Evolutionary conservation across 1,140 invertebrate genomes (phyloP).

Genomic region (Anastatus disparis): DNA sequence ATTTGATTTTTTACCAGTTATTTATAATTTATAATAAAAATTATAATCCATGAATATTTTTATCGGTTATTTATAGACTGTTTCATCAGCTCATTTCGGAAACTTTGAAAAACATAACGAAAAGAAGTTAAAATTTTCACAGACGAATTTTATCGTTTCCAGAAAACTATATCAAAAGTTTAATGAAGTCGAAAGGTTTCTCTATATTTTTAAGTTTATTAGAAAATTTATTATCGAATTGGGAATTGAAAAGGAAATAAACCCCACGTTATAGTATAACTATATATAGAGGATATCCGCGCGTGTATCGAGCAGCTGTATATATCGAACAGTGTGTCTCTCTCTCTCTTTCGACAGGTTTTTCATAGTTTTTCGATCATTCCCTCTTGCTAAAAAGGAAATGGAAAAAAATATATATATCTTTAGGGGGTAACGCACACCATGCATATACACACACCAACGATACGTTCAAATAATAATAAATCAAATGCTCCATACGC

Average conservation of each 20-base stretch:
- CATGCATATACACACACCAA: too few relatives aligned
- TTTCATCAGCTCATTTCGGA: too few relatives aligned
- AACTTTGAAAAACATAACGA: too few relatives aligned
- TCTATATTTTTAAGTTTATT: conserved; percentile 2
- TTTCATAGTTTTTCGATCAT: too few relatives aligned
- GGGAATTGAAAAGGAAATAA: conserved; percentile 3
- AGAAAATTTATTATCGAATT: neutral
- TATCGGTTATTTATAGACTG: too few relatives aligned
- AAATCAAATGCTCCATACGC: conserved; percentile 29
- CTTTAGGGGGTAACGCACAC: neutral
- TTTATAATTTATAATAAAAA: too few relatives aligned
- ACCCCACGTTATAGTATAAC: too few relatives aligned
- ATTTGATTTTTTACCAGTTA: too few relatives aligned
- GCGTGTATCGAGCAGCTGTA: conserved; percentile 17
- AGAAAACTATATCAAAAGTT: too few relatives aligned
- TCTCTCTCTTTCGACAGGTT: conserved; percentile 25
- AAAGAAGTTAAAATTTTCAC: too few relatives aligned
- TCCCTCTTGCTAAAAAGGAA: conserved; percentile 19
- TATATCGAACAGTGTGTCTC: neutral
- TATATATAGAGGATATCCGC: conserved; percentile 33
- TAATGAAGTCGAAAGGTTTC: neutral
- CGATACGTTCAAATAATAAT: conserved; percentile 11
- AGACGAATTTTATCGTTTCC: too few relatives aligned
- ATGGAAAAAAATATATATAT: conserved; percentile 34
- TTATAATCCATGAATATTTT: too few relatives aligned